These are phyloP conservation scores for Isoperla grammatica DNA, from an alignment of 2,888 invertebrate genomes.

Conservation along the genomic window DNA sequence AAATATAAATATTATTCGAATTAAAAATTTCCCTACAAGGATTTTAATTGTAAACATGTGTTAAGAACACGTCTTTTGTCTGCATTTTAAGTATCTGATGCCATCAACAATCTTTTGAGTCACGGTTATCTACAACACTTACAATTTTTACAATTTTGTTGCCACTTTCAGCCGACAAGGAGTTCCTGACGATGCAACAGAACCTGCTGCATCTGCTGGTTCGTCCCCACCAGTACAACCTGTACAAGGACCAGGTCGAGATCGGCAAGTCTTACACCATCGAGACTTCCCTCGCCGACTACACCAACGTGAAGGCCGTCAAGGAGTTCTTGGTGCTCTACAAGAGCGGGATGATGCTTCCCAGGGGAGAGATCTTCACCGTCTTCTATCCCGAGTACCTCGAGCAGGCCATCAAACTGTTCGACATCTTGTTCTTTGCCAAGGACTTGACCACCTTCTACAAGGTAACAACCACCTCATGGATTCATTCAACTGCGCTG, in stretches of 20 bases:
- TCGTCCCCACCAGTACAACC: constrained; percentile 43
- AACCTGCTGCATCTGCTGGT: constrained; percentile 47
- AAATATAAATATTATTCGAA: too few species aligned
- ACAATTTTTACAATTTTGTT: too few species aligned
- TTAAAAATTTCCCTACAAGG: not conserved
- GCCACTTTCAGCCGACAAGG: constrained; percentile 38
- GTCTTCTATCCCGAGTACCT: constrained; percentile 41
- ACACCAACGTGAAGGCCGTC: constrained; percentile 37
- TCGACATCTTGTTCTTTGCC: constrained; percentile 54
- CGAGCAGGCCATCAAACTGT: constrained; percentile 47
- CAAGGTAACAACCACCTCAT: constrained; percentile 36
- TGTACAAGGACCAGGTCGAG: constrained; percentile 43
- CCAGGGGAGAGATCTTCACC: constrained; percentile 49
- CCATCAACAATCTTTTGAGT: not conserved
- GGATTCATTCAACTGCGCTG: too few species aligned
- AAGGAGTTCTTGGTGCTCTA: constrained; percentile 31
- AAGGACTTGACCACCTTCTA: constrained; percentile 57
- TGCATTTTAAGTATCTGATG: not conserved
- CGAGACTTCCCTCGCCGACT: constrained; percentile 43
- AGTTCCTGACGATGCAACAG: constrained; percentile 45
- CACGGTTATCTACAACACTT: too few species aligned
- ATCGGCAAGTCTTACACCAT: constrained; percentile 42
- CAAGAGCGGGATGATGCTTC: constrained; percentile 44
- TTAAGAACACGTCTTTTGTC: constrained; percentile 18
- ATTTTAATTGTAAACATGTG: not conserved